Evolutionary conservation across 1,140 invertebrate genomes (phyloP).

Genomic region (Aphidius gifuensis): DNA sequence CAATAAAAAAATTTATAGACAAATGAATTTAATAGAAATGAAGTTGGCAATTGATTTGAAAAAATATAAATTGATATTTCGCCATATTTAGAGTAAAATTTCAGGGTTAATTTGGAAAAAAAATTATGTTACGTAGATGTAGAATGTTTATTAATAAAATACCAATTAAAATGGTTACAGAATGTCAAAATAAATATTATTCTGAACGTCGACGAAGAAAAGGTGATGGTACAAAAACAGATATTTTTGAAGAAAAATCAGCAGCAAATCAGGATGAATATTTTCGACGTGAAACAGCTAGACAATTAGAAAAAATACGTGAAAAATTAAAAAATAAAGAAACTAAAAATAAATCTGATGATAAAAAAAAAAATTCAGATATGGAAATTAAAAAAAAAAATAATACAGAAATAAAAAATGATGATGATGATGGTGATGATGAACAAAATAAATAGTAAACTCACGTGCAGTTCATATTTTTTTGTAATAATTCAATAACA

Average conservation of each 20-base stretch:
- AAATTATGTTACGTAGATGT: conserved; percentile 3
- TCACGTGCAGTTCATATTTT: conserved; percentile 52
- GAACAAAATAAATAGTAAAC: conserved; percentile 16
- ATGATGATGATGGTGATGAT: background rate
- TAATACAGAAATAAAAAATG: conserved; percentile 15
- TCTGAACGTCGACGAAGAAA: conserved; percentile 34
- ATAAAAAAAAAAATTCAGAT: conserved; percentile 20
- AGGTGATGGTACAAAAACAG: conserved; percentile 39
- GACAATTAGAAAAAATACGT: conserved; percentile 36
- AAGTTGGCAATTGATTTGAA: too few species aligned
- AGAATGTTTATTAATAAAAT: background rate
- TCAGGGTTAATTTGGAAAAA: too few species aligned
- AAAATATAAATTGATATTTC: too few species aligned
- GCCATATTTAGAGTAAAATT: too few species aligned
- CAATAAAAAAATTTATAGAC: conserved; percentile 1
- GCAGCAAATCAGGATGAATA: conserved; percentile 41
- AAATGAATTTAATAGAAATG: background rate
- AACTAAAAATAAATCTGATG: conserved; percentile 21
- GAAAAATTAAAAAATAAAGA: conserved; percentile 18
- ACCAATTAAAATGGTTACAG: background rate
- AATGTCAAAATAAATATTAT: conserved; percentile 19
- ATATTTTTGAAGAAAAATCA: conserved; percentile 42
- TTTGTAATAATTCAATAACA: conserved; percentile 42
- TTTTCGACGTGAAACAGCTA: conserved; percentile 38
- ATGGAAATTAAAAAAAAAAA: conserved; percentile 6